Percentiles rank a stretch among this genome's conserved stretches.
phyloP scores from a whole-genome alignment of 2,113 vertebrate genomes.

The Seriola quinqueradiata region DNA sequence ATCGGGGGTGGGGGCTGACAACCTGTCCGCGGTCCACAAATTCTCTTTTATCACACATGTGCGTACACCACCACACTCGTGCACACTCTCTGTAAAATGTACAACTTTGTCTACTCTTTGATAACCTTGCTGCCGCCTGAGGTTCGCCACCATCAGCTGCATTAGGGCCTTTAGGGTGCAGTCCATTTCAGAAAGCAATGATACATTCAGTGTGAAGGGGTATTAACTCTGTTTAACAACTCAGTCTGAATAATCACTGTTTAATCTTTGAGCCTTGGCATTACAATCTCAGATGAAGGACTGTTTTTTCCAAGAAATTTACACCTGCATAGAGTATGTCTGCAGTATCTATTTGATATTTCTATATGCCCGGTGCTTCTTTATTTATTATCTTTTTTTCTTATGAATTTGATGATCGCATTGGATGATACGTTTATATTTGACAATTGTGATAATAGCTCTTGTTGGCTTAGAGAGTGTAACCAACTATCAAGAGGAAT shows the following conservation, averaged over 20 bases:
- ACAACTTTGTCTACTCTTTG: slow-evolving; percentile 28
- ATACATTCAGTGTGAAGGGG: background rate
- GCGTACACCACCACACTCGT: background rate
- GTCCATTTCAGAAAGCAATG: background rate
- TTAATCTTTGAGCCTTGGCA: too few species aligned
- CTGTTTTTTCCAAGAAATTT: too few species aligned
- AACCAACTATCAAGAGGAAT: background rate
- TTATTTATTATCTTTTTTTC: background rate
- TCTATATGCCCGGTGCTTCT: background rate
- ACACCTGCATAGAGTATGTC: too few species aligned
- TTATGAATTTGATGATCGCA: background rate
- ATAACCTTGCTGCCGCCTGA: slow-evolving; percentile 20
- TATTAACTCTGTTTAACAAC: background rate
- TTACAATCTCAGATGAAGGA: too few species aligned
- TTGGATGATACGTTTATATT: background rate
- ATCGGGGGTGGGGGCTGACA: slow-evolving; percentile 24
- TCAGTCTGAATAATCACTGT: too few species aligned
- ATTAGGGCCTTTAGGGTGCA: background rate
- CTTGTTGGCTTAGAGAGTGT: background rate
- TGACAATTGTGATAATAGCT: background rate
- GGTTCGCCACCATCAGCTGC: background rate
- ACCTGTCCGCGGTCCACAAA: slow-evolving; percentile 40
- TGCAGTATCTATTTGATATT: background rate
- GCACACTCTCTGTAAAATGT: slow-evolving; percentile 24
- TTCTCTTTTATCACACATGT: slow-evolving; percentile 21